These are phyloP conservation scores for Dendrophyllia cribrosa DNA, from an alignment of 64 coral and sea anemone genomes.

Conservation along the genomic window DNA sequence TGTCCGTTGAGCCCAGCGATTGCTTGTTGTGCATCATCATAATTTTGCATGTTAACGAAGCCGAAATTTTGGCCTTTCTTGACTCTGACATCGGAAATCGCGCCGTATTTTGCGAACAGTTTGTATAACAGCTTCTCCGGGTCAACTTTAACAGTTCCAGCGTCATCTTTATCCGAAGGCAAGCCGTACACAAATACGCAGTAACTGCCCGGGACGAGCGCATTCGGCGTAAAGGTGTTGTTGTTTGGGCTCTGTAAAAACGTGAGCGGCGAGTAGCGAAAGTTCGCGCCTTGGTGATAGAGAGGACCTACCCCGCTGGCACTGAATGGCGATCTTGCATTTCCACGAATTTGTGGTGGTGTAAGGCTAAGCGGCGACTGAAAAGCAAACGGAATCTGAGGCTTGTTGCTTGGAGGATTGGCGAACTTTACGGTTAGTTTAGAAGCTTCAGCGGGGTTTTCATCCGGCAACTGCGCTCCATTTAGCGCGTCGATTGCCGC, in stretches of 20 bases:
- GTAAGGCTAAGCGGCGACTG: constrained; percentile 77
- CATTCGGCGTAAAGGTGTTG: constrained; percentile 75
- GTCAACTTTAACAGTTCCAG: constrained; percentile 51
- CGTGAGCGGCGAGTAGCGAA: constrained; percentile 88
- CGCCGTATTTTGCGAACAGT: constrained; percentile 89
- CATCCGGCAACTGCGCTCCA: constrained; percentile 83
- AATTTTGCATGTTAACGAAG: constrained; percentile 96
- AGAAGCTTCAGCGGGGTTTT: constrained; percentile 52
- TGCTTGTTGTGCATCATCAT: constrained; percentile 89
- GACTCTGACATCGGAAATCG: constrained; percentile 87
- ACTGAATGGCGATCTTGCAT: constrained; percentile 71
- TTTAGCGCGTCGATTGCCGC: constrained; percentile 94
- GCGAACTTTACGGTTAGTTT: constrained; percentile 99
- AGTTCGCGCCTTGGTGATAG: constrained; percentile 87
- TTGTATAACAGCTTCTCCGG: constrained; percentile 85
- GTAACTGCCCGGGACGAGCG: constrained; percentile 74
- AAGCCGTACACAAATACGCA: constrained; percentile 97
- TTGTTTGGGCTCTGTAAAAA: constrained; percentile 78
- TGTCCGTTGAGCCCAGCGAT: constrained; percentile 80
- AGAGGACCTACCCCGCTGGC: constrained; percentile 79
- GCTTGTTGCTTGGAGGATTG: constrained; percentile 93
- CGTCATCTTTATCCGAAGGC: constrained; percentile 71
- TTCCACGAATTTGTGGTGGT: constrained; percentile 61
- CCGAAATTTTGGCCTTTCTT: constrained; percentile 93
- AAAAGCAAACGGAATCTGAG: constrained; percentile 83